Percentiles rank a stretch among this genome's conserved stretches.
Conservation (phyloP, 2,113 vertebrate genomes). For the Mesembrinibis cayennensis region DNA sequence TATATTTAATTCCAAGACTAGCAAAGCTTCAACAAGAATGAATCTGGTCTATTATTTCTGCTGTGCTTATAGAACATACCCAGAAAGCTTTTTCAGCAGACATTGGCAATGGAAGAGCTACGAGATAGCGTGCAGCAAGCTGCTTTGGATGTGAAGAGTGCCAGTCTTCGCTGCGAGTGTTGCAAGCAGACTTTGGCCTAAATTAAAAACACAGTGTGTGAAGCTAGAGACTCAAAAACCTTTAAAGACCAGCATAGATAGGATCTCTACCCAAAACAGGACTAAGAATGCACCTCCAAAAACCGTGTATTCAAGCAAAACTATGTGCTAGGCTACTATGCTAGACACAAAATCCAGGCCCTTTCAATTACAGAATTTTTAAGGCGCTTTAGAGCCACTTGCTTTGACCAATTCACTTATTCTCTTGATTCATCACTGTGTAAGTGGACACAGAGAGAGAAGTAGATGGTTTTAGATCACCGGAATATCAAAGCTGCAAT, state of each 20-base stretch:
- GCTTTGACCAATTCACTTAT: background rate
- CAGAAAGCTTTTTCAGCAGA: background rate
- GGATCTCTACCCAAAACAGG: background rate
- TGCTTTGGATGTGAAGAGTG: background rate
- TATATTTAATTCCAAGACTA: background rate
- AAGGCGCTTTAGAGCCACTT: background rate
- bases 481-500: background rate
- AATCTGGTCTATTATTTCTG: background rate
- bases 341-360: rapidly evolving
- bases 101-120: background rate
- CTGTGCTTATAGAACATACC: background rate
- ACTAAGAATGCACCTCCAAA: background rate
- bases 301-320: rapidly evolving
- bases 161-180: background rate
- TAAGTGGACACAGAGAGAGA: background rate
- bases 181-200: background rate
- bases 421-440: background rate
- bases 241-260: rapidly evolving
- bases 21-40: rapidly evolving
- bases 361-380: background rate
- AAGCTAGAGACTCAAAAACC: background rate
- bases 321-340: rapidly evolving
- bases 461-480: background rate
- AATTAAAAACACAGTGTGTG: rapidly evolving
- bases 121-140: background rate